These are phyloP conservation scores for Darevskia nairensis DNA, from an alignment of 2,797 vertebrate genomes.

Conservation along the genomic window DNA sequence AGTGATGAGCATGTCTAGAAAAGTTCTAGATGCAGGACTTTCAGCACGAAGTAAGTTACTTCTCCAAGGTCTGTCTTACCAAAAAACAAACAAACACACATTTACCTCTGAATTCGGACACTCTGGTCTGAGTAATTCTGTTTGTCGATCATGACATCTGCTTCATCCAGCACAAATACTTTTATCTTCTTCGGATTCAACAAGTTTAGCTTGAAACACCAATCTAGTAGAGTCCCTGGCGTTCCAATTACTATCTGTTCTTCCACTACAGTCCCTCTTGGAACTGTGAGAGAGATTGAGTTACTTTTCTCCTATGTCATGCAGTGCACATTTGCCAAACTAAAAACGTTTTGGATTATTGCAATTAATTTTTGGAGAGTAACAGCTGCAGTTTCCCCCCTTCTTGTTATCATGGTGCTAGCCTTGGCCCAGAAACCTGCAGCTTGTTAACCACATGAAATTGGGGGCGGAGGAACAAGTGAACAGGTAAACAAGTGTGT, in stretches of 20 bases:
- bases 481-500: too few species aligned
- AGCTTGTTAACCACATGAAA: neutral
- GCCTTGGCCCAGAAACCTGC: neutral
- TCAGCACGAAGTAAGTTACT: neutral
- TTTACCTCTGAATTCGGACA: slow-evolving; percentile 79
- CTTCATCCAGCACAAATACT: slow-evolving; percentile 82
- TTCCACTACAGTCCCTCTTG: slow-evolving; percentile 52
- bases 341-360: neutral
- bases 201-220: slow-evolving; percentile 78
- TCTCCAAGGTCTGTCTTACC: neutral
- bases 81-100: too few species aligned
- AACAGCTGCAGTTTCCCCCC: neutral
- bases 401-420: neutral
- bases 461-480: too few species aligned
- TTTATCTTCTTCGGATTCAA: slow-evolving; percentile 70
- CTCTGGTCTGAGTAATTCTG: slow-evolving; percentile 80
- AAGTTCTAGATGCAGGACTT: neutral
- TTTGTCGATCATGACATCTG: slow-evolving; percentile 79
- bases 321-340: neutral
- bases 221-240: slow-evolving; percentile 79
- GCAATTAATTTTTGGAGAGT: neutral
- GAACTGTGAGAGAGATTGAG: slow-evolving; percentile 57
- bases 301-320: neutral
- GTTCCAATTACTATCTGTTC: slow-evolving; percentile 82
- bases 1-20: neutral